Conservation (phyloP, 2,797 vertebrate genomes). For the Mionectes olivaceus region DNA sequence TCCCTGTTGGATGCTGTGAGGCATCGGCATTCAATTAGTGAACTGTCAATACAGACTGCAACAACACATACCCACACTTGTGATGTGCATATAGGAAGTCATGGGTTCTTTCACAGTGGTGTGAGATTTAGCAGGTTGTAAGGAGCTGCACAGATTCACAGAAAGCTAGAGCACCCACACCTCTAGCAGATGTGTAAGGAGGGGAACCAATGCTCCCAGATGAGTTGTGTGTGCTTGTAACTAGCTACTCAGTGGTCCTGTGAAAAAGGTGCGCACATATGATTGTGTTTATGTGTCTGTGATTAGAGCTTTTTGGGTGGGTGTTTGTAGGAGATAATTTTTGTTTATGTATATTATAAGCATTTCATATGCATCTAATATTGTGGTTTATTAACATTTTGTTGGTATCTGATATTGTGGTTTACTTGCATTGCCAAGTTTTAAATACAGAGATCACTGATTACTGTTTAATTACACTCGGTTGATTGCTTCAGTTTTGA, state of each 20-base stretch:
- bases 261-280: not conserved
- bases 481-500: not conserved
- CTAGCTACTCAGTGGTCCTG: not conserved
- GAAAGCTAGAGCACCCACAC: not conserved
- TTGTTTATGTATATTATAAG: not conserved
- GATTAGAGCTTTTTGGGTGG: not conserved
- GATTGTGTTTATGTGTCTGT: not conserved
- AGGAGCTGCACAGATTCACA: not conserved
- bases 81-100: not conserved
- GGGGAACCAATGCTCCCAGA: fast-evolving
- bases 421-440: not conserved
- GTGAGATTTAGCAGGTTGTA: not conserved
- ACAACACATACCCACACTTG: not conserved
- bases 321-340: not conserved
- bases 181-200: not conserved
- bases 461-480: not conserved
- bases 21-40: not conserved
- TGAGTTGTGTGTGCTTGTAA: not conserved
- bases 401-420: not conserved
- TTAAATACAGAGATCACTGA: not conserved
- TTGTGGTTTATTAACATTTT: not conserved
- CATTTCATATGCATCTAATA: not conserved
- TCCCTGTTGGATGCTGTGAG: not conserved
- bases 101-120: not conserved
- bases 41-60: not conserved